phyloP scores from a whole-genome alignment of 1,140 invertebrate species.

The Pantala flavescens region DNA sequence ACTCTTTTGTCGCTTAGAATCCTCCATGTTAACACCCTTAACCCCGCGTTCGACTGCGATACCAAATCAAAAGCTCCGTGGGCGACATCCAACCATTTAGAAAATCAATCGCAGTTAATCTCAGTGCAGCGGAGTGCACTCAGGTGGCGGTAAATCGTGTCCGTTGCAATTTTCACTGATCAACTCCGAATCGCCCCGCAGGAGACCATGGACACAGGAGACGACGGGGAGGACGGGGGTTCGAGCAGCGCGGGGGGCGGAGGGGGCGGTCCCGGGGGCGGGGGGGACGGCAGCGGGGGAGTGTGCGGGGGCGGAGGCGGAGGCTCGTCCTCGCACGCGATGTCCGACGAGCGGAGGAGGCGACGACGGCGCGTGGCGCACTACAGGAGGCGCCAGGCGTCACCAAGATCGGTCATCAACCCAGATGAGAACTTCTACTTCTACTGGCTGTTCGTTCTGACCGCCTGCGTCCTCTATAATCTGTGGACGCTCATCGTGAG shows the following conservation, averaged over 20 bases:
- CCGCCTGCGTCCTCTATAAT: constrained; percentile 85
- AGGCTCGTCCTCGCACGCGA: constrained; percentile 45
- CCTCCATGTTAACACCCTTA: too few relatives aligned
- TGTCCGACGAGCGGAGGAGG: constrained; percentile 39
- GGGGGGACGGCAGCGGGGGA: constrained; percentile 35
- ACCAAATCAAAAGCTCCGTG: too few relatives aligned
- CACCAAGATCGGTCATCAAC: constrained; percentile 79
- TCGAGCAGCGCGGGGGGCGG: constrained; percentile 21
- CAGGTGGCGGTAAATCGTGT: too few relatives aligned
- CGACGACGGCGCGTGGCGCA: constrained; percentile 37
- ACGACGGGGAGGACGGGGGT: constrained; percentile 32
- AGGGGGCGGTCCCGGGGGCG: constrained; percentile 48
- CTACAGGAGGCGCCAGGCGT: constrained; percentile 44
- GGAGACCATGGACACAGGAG: constrained; percentile 52
- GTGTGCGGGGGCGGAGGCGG: constrained; percentile 33
- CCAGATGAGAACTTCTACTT: constrained; percentile 93
- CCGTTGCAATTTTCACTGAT: neutral
- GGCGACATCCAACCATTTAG: too few relatives aligned
- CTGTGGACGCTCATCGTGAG: constrained; percentile 90
- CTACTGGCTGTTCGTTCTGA: constrained; percentile 85
- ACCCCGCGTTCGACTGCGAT: too few relatives aligned
- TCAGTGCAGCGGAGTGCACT: too few relatives aligned
- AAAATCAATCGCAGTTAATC: too few relatives aligned
- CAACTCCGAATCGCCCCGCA: constrained; percentile 20
- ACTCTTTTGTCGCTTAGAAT: too few relatives aligned